Evolutionary conservation across 1,140 invertebrate genomes (phyloP).

Genomic region (Aphidius gifuensis): DNA sequence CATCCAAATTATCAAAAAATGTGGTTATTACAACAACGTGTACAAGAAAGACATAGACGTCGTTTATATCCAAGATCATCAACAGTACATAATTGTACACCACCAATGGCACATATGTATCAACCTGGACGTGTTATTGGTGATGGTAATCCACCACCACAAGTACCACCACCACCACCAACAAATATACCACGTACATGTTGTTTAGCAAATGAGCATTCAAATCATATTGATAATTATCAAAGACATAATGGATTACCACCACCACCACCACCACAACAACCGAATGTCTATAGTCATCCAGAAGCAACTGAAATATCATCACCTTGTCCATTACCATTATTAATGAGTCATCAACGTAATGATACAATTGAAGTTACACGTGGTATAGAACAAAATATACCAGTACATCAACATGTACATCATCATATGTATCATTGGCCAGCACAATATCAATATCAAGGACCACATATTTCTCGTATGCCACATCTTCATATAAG

Average conservation of each 20-base stretch:
- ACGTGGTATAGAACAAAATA: conserved; percentile 17
- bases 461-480: conserved; percentile 27
- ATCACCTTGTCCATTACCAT: conserved; percentile 34
- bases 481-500: conserved; percentile 61
- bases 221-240: conserved; percentile 31
- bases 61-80: conserved; percentile 52
- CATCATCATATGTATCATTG: conserved; percentile 69
- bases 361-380: too few species aligned
- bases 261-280: conserved; percentile 46
- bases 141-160: conserved; percentile 2
- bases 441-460: conserved; percentile 45
- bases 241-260: conserved; percentile 37
- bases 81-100: conserved; percentile 37
- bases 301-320: conserved; percentile 51
- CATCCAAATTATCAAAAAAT: conserved; percentile 71
- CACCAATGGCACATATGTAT: conserved; percentile 35
- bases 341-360: conserved; percentile 18
- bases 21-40: conserved; percentile 71
- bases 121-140: conserved; percentile 29
- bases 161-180: conserved; percentile 8
- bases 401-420: conserved; percentile 56
- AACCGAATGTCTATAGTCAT: conserved; percentile 55
- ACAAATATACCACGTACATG: conserved; percentile 23
- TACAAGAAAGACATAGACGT: conserved; percentile 66
- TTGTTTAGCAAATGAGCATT: conserved; percentile 31